phyloP scores from a whole-genome alignment of 2,113 vertebrate genomes.

The Cebidichthys violaceus region DNA sequence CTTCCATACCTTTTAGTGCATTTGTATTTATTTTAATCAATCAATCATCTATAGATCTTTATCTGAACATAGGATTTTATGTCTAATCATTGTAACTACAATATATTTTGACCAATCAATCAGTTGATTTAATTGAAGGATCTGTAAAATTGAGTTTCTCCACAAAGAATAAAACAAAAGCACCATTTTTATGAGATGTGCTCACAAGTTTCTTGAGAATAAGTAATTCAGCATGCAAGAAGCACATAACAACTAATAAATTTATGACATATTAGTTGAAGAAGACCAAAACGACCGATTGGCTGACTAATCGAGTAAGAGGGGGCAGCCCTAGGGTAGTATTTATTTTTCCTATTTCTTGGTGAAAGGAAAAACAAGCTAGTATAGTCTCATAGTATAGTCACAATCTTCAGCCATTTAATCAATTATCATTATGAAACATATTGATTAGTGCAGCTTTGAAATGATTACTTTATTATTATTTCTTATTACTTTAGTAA shows the following conservation, averaged over 20 bases:
- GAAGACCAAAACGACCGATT: background rate
- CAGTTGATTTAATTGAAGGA: too few species aligned
- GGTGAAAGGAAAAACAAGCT: background rate
- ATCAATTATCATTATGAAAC: background rate
- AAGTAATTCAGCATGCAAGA: background rate
- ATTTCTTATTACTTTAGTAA: too few species aligned
- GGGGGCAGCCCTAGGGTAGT: too few species aligned
- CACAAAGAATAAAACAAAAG: too few species aligned
- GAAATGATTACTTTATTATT: too few species aligned
- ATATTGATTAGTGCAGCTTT: background rate
- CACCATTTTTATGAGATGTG: too few species aligned
- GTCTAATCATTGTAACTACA: background rate
- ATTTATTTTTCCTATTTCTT: background rate
- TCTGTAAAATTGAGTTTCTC: too few species aligned
- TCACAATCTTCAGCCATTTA: background rate
- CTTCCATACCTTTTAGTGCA: too few species aligned
- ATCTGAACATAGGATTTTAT: background rate
- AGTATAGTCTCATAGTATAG: background rate
- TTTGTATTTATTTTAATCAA: background rate
- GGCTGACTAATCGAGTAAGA: background rate
- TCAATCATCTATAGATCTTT: background rate
- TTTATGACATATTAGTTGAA: too few species aligned
- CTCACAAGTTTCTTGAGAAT: too few species aligned
- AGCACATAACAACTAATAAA: too few species aligned
- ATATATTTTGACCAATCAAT: too few species aligned